Evolutionary conservation across 2,888 invertebrate genomes (phyloP), one percentile per base, ranked within the genome.

Genomic region (Pyrrhia umbra): DNA sequence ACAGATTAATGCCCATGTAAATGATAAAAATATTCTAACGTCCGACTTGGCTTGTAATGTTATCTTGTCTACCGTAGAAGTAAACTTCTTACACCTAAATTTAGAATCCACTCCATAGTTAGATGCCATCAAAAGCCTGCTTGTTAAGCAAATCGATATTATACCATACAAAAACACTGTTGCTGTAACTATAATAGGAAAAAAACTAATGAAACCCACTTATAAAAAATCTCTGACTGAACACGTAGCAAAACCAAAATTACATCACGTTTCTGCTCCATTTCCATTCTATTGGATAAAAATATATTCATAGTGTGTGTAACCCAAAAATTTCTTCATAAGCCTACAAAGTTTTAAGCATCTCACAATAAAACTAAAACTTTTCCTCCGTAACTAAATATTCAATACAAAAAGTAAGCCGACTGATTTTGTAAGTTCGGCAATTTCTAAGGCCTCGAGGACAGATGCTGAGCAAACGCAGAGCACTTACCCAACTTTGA

Each of bases 401-500:
- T 71, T 77, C 57, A 60, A 68, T 65, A 74, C 61, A 68, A 61
- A 75, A 77, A 70, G 57, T 63, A 63, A 37, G 54, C 67, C 68
- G 30, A 72, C 65, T 50, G 66, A 55, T 75, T 76, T 74, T 52
- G 54, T 43, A 63, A 79, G 68, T 74, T 70, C 6, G 54, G 34
- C 66, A 66, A 68, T 80, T 71, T 68, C 69, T 69, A 65, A 71
- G 71, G 68, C 69, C 52, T 62, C 6, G 57, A 59, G 65, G 73
- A 70, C 57, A 69, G 64, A 60, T 63, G 58, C 40, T 55, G 52
- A 64, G 58, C 61, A 64, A 67, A 72, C 60, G 68, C 67, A 60
- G 59, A 65, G 68, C 79, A 79, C 79, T 79, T 80, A 71, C 63
- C 34, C 46, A 80, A 80, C 80, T 80, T 80, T 80, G 81, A 80